Conservation (phyloP, 1,140 invertebrate genomes). For the Brachystomella parvula region DNA sequence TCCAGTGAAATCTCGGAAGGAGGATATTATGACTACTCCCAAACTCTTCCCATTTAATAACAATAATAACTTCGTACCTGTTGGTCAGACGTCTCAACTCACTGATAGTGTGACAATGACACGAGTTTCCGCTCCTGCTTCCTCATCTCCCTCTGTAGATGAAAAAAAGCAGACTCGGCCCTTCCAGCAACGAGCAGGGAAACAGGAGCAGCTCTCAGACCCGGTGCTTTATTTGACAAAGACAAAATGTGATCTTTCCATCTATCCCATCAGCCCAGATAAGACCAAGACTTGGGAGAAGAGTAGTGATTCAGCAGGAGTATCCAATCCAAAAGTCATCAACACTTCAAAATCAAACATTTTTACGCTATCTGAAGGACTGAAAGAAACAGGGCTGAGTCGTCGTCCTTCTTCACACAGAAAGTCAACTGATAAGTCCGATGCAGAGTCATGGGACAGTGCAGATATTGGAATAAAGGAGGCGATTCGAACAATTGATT, state of each 20-base stretch:
- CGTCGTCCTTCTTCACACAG: too few relatives aligned
- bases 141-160: background rate
- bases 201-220: conserved; percentile 19
- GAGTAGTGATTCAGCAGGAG: background rate
- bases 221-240: conserved; percentile 20
- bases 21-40: background rate
- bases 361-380: background rate
- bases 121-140: background rate
- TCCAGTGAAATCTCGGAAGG: background rate
- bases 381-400: background rate
- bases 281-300: background rate
- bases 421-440: background rate
- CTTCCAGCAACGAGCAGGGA: background rate
- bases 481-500: too few relatives aligned
- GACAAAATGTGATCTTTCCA: conserved; percentile 27
- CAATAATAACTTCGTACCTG: background rate
- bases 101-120: conserved; percentile 22
- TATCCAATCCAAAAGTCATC: too few relatives aligned
- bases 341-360: background rate
- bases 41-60: background rate
- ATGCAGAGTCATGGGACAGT: background rate
- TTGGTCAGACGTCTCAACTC: conserved; percentile 4
- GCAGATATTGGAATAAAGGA: background rate
- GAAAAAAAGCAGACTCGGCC: conserved; percentile 1
- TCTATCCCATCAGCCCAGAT: conserved; percentile 26